phyloP scores from a whole-genome alignment of 1,140 invertebrate species.

The Nasonia giraulti region DNA sequence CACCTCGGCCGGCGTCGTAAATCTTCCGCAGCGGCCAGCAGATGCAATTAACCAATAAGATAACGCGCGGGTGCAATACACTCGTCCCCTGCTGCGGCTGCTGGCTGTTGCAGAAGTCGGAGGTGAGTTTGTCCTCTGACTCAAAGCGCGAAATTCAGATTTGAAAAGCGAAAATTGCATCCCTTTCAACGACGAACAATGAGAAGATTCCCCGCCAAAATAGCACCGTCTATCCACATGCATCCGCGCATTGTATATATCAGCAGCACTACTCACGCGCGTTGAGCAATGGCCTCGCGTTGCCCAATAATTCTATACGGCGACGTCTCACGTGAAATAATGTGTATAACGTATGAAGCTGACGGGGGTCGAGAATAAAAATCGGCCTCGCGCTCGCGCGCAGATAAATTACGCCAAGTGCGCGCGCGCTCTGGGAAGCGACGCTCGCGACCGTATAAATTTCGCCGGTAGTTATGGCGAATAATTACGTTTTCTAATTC shows the following conservation, averaged over 20 bases:
- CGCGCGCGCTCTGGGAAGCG: constrained; percentile 22
- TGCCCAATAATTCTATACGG: constrained; percentile 25
- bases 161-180: no score
- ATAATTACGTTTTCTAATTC: constrained; percentile 44
- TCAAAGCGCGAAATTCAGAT: no score
- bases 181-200: no score
- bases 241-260: constrained; percentile 15
- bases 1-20: constrained; percentile 57
- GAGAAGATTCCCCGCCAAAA: neutral
- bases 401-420: constrained; percentile 36
- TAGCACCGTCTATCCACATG: neutral
- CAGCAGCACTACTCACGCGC: neutral
- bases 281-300: neutral
- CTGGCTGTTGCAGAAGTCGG: neutral
- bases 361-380: neutral
- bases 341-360: neutral
- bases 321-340: constrained; percentile 16
- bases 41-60: constrained; percentile 67
- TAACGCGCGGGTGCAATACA: constrained; percentile 47
- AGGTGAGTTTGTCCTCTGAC: neutral
- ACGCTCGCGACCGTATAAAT: constrained; percentile 22
- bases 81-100: neutral
- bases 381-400: neutral
- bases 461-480: constrained; percentile 32
- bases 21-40: constrained; percentile 58